A percentile compares a stretch with the other conserved stretches of the same genome.
Evolutionary conservation across 2,888 invertebrate species (phyloP).

Genomic region (Plebejus melissa): DNA sequence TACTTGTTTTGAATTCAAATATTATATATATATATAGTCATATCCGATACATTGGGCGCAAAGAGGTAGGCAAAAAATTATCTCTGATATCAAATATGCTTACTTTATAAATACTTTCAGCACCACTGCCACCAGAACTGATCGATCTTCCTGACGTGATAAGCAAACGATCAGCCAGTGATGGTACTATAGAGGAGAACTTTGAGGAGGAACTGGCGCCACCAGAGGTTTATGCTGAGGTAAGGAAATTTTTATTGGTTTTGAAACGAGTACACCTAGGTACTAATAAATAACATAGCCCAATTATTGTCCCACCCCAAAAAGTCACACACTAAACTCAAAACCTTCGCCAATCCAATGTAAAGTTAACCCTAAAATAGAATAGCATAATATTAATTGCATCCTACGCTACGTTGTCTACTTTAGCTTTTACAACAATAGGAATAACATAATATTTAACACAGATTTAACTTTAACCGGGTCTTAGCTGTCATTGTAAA

Average conservation of each 20-base stretch:
- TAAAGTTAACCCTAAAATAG: no score
- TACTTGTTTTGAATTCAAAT: background rate
- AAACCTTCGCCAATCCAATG: background rate
- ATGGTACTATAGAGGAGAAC: slow-evolving; percentile 94
- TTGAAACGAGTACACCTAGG: background rate
- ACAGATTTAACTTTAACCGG: background rate
- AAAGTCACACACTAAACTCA: background rate
- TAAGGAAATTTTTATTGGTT: slow-evolving; percentile 37
- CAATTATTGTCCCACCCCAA: background rate
- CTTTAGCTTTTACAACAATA: no score
- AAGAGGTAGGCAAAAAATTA: background rate
- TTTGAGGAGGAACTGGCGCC: slow-evolving; percentile 92
- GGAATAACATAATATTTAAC: background rate
- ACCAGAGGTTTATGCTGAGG: slow-evolving; percentile 69
- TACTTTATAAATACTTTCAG: slow-evolving; percentile 41
- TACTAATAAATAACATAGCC: background rate
- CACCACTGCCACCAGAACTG: slow-evolving; percentile 63
- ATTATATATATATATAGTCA: no score
- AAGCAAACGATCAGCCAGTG: slow-evolving; percentile 82
- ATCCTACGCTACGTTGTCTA: no score
- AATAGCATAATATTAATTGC: no score
- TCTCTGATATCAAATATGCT: background rate
- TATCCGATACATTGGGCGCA: no score
- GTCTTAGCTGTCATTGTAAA: no score
- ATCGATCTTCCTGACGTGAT: slow-evolving; percentile 56